Evolutionary conservation across 2,888 invertebrate species (phyloP), one percentile per base, ranked within the genome.

Genomic region (Lapara coniferarum): DNA sequence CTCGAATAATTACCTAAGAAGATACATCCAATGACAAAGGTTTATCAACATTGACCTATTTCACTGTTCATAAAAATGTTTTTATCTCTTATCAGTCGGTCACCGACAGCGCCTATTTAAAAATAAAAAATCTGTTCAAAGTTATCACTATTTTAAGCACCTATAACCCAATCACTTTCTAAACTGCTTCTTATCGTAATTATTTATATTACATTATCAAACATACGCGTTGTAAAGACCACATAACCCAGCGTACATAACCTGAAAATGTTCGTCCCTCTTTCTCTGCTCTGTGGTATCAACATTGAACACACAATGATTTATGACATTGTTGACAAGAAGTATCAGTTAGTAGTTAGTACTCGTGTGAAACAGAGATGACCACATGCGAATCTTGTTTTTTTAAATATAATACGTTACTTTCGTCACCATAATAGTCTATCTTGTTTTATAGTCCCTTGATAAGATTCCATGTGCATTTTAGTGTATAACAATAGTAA

Each of bases 11-110:
- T 37, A 37, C 37, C 37, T 37, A 37, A 37, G 37, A 46, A 63
- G 25, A 25, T 1, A 53, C 46, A 13, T 16, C 10, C 68, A 53
- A 63, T 63, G 59, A 57, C 67, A 58, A 13, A 66, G 68, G 70
- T 66, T 70, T 68, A 70, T 70, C 70, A 51, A 46, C n/a, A 8
- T n/a, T 68, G 66, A 70, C 70, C 70, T 51, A 10, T 57, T 63
- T 12, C 16, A 63, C 63, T 63, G 49, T 25, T 49, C 49, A 49
- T 19, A 19, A 63, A 63, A 13, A n/a, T 49, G 19, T 49, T 63
- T 19, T 63, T 49, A 63, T 63, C 63, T 10, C 59, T 63, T 63
- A 63, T 63, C 63, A 63, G 19, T 63, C 2, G 19, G 46, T 12
- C 19, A 2, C 19, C 49, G 19, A 63, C 13, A 63, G 19, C 12